Conservation (phyloP, 2,888 invertebrate species). For the Xylophagus ater region DNA sequence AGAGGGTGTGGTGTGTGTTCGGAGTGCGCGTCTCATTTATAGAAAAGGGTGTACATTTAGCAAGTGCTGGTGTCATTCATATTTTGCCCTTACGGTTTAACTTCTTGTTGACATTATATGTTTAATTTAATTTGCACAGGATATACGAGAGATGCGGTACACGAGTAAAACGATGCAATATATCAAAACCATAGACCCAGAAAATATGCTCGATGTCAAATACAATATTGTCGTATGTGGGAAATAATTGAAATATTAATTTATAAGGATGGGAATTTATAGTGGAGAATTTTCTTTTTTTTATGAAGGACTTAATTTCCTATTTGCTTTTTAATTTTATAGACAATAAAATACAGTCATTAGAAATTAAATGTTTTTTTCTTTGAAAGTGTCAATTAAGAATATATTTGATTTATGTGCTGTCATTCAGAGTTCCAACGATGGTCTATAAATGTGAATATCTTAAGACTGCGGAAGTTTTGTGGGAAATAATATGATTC, state of each 20-base stretch:
- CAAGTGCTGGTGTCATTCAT: neutral
- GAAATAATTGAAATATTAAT: neutral
- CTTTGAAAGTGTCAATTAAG: too few relatives aligned
- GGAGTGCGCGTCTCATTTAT: neutral
- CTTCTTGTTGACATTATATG: neutral
- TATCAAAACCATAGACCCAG: neutral
- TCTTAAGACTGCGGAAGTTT: too few relatives aligned
- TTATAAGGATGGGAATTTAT: neutral
- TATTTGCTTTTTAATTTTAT: too few relatives aligned
- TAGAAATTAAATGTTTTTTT: too few relatives aligned
- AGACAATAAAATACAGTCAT: too few relatives aligned
- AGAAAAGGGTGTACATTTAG: neutral
- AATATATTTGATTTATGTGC: too few relatives aligned
- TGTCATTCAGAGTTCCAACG: too few relatives aligned
- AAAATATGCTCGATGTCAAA: neutral
- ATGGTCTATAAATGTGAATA: too few relatives aligned
- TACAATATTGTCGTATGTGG: slow-evolving; percentile 1
- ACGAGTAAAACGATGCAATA: neutral
- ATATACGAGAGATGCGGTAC: too few relatives aligned
- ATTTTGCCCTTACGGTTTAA: neutral
- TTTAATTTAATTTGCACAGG: neutral
- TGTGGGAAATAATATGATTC: too few relatives aligned
- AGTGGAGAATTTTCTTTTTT: neutral
- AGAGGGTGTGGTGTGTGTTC: neutral
- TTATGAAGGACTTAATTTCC: neutral